A percentile compares a stretch with the other conserved stretches of the same genome.
Evolutionary conservation across 2,888 invertebrate genomes (phyloP).

Genomic region (Strigamia maritima): DNA sequence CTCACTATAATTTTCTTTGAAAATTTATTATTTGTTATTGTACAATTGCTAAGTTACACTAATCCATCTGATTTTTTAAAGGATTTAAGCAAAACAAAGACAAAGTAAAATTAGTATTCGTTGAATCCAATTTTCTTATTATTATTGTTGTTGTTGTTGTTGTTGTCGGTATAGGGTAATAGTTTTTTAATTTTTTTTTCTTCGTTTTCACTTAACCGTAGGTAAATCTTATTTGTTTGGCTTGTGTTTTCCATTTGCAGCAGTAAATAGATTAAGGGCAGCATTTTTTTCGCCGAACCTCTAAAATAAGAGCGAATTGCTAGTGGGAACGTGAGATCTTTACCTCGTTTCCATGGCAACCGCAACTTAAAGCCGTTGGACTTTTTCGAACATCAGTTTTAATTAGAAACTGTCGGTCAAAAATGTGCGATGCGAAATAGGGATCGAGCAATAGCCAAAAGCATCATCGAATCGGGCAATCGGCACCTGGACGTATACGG

Average conservation of each 20-base stretch:
- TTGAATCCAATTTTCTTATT: no score
- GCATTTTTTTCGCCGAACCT: not conserved
- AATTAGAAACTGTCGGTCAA: not conserved
- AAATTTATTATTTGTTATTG: no score
- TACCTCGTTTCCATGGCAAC: not conserved
- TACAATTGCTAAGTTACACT: no score
- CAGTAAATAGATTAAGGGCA: not conserved
- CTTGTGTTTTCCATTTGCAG: slow-evolving; percentile 4
- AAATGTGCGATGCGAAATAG: not conserved
- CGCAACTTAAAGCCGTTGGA: not conserved
- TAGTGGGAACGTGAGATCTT: not conserved
- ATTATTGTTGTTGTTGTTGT: no score
- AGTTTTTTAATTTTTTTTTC: not conserved
- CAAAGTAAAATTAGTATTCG: no score
- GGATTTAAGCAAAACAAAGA: no score
- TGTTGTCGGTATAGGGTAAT: no score
- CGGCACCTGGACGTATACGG: not conserved
- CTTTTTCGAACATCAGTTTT: not conserved
- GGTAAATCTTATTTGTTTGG: not conserved
- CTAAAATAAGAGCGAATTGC: slow-evolving; percentile 3
- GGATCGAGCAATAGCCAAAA: no score
- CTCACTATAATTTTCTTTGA: no score
- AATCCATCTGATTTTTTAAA: no score
- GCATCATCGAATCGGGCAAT: no score
- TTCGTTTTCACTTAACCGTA: not conserved